Conservation (phyloP, 2,797 vertebrate species). For the Galaxias olidus region DNA sequence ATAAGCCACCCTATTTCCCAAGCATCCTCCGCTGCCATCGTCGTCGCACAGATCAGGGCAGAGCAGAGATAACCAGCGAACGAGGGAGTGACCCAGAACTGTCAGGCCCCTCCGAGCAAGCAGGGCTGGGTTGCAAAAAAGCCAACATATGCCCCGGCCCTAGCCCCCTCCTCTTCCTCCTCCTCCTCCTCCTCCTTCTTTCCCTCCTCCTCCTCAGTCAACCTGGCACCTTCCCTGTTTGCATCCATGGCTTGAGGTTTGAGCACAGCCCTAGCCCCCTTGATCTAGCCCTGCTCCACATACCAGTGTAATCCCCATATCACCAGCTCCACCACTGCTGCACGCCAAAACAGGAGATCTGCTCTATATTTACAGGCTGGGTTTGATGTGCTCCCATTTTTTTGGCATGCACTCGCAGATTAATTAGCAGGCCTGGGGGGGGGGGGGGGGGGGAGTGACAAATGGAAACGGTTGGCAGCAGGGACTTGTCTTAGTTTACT, state of each 20-base stretch:
- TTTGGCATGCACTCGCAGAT: conserved; percentile 69
- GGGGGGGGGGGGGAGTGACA: conserved; percentile 41
- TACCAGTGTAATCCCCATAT: conserved; percentile 79
- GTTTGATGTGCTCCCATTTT: conserved; percentile 76
- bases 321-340: conserved; percentile 24
- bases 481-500: conserved; percentile 43
- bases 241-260: conserved; percentile 55
- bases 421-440: conserved; percentile 68
- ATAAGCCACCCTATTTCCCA: conserved; percentile 79
- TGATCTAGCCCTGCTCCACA: conserved; percentile 76
- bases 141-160: conserved; percentile 69
- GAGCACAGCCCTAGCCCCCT: conserved; percentile 46
- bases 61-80: conserved; percentile 67
- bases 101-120: conserved; percentile 75
- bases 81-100: conserved; percentile 80
- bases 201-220: conserved; percentile 31
- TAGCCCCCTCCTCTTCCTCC: conserved; percentile 60
- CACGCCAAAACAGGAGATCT: conserved; percentile 75
- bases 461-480: conserved; percentile 54
- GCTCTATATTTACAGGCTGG: conserved; percentile 76
- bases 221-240: conserved; percentile 70
- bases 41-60: conserved; percentile 60
- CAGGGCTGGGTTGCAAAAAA: conserved; percentile 69
- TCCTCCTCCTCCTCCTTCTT: conserved; percentile 56
- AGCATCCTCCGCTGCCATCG: conserved; percentile 56